Base-by-base conservation (phyloP, 2,797 vertebrate species). In the Rhynchotus rufescens region DNA sequence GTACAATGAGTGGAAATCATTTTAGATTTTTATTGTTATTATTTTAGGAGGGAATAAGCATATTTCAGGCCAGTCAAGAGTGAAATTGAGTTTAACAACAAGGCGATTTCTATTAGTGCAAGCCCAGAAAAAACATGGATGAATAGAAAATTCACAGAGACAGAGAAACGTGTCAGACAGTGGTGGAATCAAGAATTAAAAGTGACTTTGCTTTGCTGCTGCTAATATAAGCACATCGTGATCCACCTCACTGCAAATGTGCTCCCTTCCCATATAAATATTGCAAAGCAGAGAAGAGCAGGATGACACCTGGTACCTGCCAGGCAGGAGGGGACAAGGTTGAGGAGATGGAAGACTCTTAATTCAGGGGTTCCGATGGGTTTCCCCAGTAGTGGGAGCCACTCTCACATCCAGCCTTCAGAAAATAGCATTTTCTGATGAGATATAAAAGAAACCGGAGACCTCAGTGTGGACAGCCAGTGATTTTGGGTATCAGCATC, bases 11-110 rank as follows among this genome's bases (percentile, higher is more conserved):
- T 34, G 32, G 56, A 82, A 89, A 93, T 83, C 16, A 56, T 73
- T 95, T 86, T 81, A 80, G 74, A 42, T 61, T 92, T 89, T 86
- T 84, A 80, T 93, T 89, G 84, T 92, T 94, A 96, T 96, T 84
- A 66, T 68, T 94, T 82, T 71, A 64, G 52, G 89, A 88, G 54
- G 54, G 73, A 96, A 95, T 82, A 93, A 96, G 66, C 77, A 73
- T 68, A 86, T 94, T 92, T 96, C 93, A 92, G 84, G n/a, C 45
- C 94, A 95, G 91, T 81, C 82, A 90, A 95, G 95, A 96, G 91
- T 95, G 94, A 97, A 96, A 91, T 95, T 96, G 94, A 93, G 94
- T 93, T 96, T 89, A 95, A 94, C 91, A 90, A 96, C 86, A 94
- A 94, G 96, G 88, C 86, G 45, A 71, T 95, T 91, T 92, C 94